Percentiles rank a stretch among this genome's conserved stretches.
These are phyloP conservation scores for Heterohyrax brucei DNA, from an alignment of 2,797 vertebrate species.

Conservation along the genomic window DNA sequence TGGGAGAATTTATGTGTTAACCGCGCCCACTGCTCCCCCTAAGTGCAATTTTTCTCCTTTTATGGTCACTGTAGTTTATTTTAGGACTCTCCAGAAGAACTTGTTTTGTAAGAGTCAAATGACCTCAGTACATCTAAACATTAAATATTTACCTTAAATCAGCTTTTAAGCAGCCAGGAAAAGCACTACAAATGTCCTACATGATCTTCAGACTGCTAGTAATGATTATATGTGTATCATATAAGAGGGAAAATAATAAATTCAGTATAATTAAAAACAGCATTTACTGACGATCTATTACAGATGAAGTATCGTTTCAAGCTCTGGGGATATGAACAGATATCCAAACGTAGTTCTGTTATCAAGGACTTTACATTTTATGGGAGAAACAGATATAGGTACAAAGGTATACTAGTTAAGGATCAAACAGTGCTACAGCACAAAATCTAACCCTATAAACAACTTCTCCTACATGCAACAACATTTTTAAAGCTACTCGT, in stretches of 20 bases:
- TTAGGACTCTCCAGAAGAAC: slow-evolving; percentile 57
- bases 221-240: neutral
- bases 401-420: neutral
- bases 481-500: neutral
- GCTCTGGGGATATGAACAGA: slow-evolving; percentile 1
- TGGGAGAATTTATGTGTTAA: neutral
- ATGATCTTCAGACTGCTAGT: neutral
- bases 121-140: neutral
- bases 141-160: slow-evolving; percentile 13
- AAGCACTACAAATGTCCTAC: neutral
- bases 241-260: neutral
- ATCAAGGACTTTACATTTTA: neutral
- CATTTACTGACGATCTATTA: neutral
- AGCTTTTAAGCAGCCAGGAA: slow-evolving; percentile 5
- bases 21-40: neutral
- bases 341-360: neutral
- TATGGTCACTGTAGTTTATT: slow-evolving; percentile 61
- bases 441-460: neutral
- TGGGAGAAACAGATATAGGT: neutral
- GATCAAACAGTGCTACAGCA: neutral
- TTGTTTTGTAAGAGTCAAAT: slow-evolving; percentile 64
- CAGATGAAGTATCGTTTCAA: neutral
- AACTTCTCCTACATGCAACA: neutral
- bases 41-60: slow-evolving; percentile 60
- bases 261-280: neutral